These are phyloP conservation scores for Andrena flavipes DNA, from an alignment of 2,888 invertebrate genomes.

Conservation along the genomic window DNA sequence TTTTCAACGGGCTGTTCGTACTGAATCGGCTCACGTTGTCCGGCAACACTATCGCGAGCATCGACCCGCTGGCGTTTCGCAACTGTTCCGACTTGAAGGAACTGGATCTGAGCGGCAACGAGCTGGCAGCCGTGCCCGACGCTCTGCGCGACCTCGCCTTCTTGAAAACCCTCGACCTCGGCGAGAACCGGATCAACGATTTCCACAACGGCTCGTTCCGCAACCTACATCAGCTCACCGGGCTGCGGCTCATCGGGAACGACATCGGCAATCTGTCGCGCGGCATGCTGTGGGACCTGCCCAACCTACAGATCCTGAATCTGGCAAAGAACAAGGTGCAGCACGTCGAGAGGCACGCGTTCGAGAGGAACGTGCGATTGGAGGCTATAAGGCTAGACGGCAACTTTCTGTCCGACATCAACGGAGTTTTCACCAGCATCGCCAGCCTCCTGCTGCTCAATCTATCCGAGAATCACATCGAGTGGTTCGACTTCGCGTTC, in stretches of 20 bases:
- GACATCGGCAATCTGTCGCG: conserved; percentile 93
- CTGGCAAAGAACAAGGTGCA: conserved; percentile 95
- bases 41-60: conserved; percentile 92
- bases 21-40: conserved; percentile 93
- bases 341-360: conserved; percentile 93
- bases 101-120: conserved; percentile 94
- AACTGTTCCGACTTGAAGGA: conserved; percentile 96
- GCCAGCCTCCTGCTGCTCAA: conserved; percentile 95
- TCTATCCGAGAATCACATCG: conserved; percentile 95
- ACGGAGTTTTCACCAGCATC: conserved; percentile 94
- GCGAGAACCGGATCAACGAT: conserved; percentile 94
- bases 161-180: conserved; percentile 95
- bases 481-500: conserved; percentile 97
- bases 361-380: conserved; percentile 92
- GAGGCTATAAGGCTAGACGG: conserved; percentile 95
- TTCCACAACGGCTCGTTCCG: conserved; percentile 94
- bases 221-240: conserved; percentile 94
- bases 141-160: conserved; percentile 93
- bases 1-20: conserved; percentile 94
- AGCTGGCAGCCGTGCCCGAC: conserved; percentile 92
- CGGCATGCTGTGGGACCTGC: conserved; percentile 95
- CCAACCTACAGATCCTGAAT: conserved; percentile 93
- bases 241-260: conserved; percentile 95
- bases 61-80: conserved; percentile 93
- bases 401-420: conserved; percentile 95